Evolutionary conservation across 2,888 invertebrate species (phyloP), one percentile per base, ranked within the genome.

Genomic region (Dilophus febrilis): DNA sequence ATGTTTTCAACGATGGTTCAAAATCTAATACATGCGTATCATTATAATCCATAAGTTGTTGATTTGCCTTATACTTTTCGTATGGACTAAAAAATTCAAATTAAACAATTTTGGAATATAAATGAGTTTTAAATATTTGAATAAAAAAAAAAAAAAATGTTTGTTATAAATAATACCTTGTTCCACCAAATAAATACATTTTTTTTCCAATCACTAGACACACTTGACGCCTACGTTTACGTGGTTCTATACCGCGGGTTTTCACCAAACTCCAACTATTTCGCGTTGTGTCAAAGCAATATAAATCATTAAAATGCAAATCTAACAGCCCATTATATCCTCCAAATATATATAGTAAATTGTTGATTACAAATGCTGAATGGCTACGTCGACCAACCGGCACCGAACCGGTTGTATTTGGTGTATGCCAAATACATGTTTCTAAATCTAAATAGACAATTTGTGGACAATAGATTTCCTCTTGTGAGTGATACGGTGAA

Each of bases 171-270:
- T 13, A 37, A 37, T 60, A 83, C 81, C 86, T 88, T 41, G 90
- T 90, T 31, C 92, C 92, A 35, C 91, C 91, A 66, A 92, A 92
- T 41, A 91, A 64, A 59, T 75, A 90, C 49, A 88, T 71, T 53
- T 74, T 70, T 47, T 77, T 70, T 12, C 70, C 73, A 49, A 80
- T 71, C 35, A 83, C 65, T 51, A 87, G 70, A 55, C 87, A 86
- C 38, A 82, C 85, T 59, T 91, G 91, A 36, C 84, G 64, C 48
- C 84, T 62, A 35, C 82, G 66, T 42, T 71, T 67, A 51, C 72
- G 70, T 1, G 79, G 78, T n/a, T 67, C 58, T 38, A 58, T 58
- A 1, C 81, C 81, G 19, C 58, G 55, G 1, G 74, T 68, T 41
- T 66, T 64, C 11, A 81, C 55, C 44, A 64, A 59, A 49, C 68